Conservation (phyloP, 2,888 invertebrate species). For the Caenorhabditis auriculariae region DNA sequence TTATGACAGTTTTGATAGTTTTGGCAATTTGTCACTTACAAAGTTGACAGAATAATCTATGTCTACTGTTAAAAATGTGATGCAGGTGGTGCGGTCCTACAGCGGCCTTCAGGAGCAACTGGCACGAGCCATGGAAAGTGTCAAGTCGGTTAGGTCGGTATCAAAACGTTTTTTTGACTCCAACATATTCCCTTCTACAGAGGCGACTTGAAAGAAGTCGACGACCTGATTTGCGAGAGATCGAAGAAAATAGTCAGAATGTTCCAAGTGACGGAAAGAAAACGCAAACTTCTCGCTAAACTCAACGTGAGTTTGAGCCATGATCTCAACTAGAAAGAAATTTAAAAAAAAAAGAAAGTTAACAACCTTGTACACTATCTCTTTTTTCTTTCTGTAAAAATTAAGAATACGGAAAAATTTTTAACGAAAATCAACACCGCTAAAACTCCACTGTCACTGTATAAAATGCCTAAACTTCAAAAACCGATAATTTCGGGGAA, state of each 20-base stretch:
- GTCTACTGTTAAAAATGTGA: constrained; percentile 73
- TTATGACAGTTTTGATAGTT: too few relatives aligned
- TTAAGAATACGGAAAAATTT: too few relatives aligned
- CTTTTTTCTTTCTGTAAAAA: too few relatives aligned
- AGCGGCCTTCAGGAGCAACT: constrained; percentile 94
- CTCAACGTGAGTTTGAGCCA: constrained; percentile 25
- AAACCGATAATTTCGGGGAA: too few relatives aligned
- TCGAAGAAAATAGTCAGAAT: constrained; percentile 44
- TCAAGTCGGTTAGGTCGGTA: constrained; percentile 38
- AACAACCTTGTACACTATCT: too few relatives aligned
- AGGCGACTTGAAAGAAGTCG: constrained; percentile 33
- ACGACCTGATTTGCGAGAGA: constrained; percentile 37
- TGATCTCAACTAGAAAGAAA: too few relatives aligned
- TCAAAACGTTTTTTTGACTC: not conserved
- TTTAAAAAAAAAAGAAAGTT: too few relatives aligned
- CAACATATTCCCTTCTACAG: constrained; percentile 8
- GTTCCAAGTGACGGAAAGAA: constrained; percentile 45
- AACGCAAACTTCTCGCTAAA: constrained; percentile 43
- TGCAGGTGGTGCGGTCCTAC: constrained; percentile 92
- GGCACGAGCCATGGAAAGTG: constrained; percentile 68
- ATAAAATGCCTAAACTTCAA: too few relatives aligned
- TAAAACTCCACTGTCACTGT: too few relatives aligned
- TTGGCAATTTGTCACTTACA: too few relatives aligned
- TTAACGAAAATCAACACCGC: too few relatives aligned
- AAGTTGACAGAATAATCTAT: too few relatives aligned